Base-by-base conservation (phyloP, 2,888 invertebrate species). In the Meteorus colon region DNA sequence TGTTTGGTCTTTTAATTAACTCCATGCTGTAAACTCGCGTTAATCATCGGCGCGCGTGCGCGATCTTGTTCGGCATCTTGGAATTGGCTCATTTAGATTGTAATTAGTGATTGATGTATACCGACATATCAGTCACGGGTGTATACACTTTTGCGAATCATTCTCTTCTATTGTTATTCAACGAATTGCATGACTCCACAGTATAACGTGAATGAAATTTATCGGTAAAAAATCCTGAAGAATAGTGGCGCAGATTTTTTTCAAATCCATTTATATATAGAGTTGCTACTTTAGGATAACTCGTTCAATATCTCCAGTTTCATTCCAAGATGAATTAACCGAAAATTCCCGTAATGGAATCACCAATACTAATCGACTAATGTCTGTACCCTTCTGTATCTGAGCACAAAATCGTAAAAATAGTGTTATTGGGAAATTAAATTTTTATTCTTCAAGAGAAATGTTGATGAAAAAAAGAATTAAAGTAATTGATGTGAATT, bases 1-100 rank as follows among this genome's bases (percentile, higher is more conserved):
- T 77, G 69, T 75, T 55, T 24, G n/a, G 55, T 45, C 27, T 63
- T 66, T 73, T 70, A 77, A 77, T 77, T 77, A 75, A 65, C 55
- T 62, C 29, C 59, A 3, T 16, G 19, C 41, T 4, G 16, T 63
- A 19, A 19, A 55, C n/a, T n/a, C 10, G 8, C 19, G 55, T 55
- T n/a, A 48, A 48, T 48, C 16, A 48, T n/a, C 16, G 8, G 2
- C 12, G 12, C 41, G 41, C 41, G 41, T 41, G 8, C 41, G 8
- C 41, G 41, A 41, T 41, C 41, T 12, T 10, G 41, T 55, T 19
- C 16, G 5, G 1, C 41, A 12, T 10, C 34, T 1, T 12, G 59
- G n/a, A 55, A 70, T 59, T 51, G 16, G 10, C n/a, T 19, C 55
- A 19, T 8, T 55, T 55, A 6, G 19, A n/a, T 19, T 19, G 8